A percentile compares a stretch with the other conserved stretches of the same genome.
phyloP scores from a whole-genome alignment of 2,888 invertebrate species.

The Hipparchia semele region DNA sequence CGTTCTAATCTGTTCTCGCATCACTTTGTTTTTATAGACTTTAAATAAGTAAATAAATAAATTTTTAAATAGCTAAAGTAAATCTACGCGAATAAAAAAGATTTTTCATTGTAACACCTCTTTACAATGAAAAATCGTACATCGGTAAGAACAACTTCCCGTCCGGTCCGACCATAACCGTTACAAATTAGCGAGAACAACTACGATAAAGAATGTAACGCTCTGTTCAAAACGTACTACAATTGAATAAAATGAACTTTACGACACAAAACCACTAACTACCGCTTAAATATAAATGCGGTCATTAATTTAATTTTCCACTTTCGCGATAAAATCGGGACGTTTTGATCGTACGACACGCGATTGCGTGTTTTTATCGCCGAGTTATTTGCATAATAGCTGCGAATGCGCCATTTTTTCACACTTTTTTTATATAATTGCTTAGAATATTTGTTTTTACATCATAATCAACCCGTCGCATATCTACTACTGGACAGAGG shows the following conservation, averaged over 20 bases:
- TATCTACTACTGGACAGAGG: no score
- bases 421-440: slow-evolving; percentile 47
- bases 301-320: slow-evolving; percentile 70
- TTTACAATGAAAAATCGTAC: slow-evolving; percentile 1
- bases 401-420: slow-evolving; percentile 44
- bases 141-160: not conserved
- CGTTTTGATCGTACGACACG: slow-evolving; percentile 62
- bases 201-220: slow-evolving; percentile 24
- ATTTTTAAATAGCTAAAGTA: no score
- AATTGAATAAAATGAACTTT: slow-evolving; percentile 44
- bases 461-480: no score
- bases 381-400: slow-evolving; percentile 68
- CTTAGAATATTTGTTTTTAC: slow-evolving; percentile 23
- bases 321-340: slow-evolving; percentile 65
- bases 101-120: not conserved
- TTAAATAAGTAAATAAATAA: no score
- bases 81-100: no score
- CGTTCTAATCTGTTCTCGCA: no score
- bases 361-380: slow-evolving; percentile 64
- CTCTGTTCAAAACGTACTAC: slow-evolving; percentile 26
- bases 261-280: slow-evolving; percentile 44
- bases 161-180: slow-evolving; percentile 7
- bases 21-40: no score
- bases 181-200: slow-evolving; percentile 28
- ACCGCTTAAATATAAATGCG: slow-evolving; percentile 66